phyloP scores from a whole-genome alignment of 1,140 invertebrate genomes.

The Nephila pilipes region DNA sequence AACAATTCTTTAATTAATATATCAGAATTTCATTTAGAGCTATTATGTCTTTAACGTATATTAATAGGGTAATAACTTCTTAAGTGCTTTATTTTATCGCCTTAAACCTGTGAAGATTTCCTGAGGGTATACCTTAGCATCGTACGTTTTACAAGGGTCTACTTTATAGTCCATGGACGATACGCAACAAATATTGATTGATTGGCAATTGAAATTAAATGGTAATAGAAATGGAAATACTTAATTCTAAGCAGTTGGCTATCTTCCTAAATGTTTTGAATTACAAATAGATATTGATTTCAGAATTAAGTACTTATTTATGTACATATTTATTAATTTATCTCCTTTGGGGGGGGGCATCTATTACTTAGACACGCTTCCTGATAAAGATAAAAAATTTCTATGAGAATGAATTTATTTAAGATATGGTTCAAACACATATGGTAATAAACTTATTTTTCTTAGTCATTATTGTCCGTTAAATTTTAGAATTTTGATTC shows the following conservation, averaged over 20 bases:
- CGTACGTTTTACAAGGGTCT: background rate
- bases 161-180: background rate
- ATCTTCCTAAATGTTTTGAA: background rate
- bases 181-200: background rate
- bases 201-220: background rate
- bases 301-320: no score
- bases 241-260: background rate
- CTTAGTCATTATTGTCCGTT: no score
- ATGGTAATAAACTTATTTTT: no score
- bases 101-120: background rate
- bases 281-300: no score
- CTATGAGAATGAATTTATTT: no score
- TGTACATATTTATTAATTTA: no score
- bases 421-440: no score
- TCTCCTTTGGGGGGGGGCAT: no score
- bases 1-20: background rate
- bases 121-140: background rate
- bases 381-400: no score
- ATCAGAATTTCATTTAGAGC: background rate
- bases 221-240: background rate
- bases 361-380: no score
- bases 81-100: background rate
- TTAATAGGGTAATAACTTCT: constrained; percentile 2
- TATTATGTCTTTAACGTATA: background rate
- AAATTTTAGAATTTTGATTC: no score